These are phyloP conservation scores for Macroglossus sobrinus DNA, from an alignment of 2,113 vertebrate genomes.

Conservation along the genomic window DNA sequence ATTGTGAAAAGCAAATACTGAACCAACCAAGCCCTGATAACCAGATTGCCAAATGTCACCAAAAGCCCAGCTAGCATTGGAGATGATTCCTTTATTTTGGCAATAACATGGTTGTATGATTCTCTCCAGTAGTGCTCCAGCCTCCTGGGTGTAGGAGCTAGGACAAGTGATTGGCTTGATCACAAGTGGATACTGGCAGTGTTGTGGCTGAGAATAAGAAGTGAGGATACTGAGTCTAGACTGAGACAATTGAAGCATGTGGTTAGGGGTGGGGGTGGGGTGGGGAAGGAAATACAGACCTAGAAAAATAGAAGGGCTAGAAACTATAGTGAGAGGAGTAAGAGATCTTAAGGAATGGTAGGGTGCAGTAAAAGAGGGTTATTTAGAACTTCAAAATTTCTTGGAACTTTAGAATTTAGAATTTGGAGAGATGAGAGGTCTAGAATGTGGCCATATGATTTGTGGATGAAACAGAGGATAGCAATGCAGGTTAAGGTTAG, in stretches of 20 bases:
- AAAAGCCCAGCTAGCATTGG: background rate
- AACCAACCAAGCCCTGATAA: background rate
- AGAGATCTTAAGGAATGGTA: background rate
- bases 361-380: background rate
- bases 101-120: background rate
- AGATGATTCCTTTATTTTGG: background rate
- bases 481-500: background rate
- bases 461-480: background rate
- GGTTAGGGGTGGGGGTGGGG: too few species aligned
- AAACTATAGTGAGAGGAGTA: background rate
- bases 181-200: background rate
- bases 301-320: background rate
- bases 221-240: background rate
- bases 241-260: background rate
- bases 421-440: background rate
- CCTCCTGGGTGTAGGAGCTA: background rate
- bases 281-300: background rate
- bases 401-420: constrained; percentile 51
- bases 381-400: constrained; percentile 22
- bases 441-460: background rate
- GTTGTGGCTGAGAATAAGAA: background rate
- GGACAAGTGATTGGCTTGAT: background rate
- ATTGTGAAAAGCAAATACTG: background rate
- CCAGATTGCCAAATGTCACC: background rate
- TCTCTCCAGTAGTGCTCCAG: background rate